These are phyloP conservation scores for Cyprinella venusta DNA, from an alignment of 2,797 vertebrate species.

Conservation along the genomic window DNA sequence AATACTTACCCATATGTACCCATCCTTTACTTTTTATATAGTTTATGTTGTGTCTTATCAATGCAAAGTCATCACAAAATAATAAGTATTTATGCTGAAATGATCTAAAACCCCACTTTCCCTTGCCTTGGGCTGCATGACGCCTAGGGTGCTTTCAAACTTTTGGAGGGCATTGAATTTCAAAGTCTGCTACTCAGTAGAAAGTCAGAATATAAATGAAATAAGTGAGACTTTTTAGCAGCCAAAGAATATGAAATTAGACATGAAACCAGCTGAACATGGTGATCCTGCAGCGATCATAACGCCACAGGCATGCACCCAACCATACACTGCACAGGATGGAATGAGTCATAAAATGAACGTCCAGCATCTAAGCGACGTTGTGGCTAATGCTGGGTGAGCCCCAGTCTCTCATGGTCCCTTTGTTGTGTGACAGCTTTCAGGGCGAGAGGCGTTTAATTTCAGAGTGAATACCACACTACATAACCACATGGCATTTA, in stretches of 20 bases:
- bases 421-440: constrained; percentile 86
- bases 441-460: constrained; percentile 89
- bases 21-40: neutral
- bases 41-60: neutral
- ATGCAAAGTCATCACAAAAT: neutral
- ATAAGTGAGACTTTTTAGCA: neutral
- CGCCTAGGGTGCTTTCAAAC: constrained; percentile 14
- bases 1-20: neutral
- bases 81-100: neutral
- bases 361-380: constrained; percentile 42
- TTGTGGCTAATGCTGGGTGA: constrained; percentile 55
- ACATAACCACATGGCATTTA: constrained; percentile 99
- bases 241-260: constrained; percentile 27
- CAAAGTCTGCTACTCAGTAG: constrained; percentile 8
- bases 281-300: constrained; percentile 54
- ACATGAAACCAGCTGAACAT: constrained; percentile 40
- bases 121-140: neutral
- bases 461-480: constrained; percentile 95
- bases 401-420: constrained; percentile 62
- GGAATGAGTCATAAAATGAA: constrained; percentile 37
- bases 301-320: constrained; percentile 46
- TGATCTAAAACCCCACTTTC: neutral
- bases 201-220: constrained; percentile 36
- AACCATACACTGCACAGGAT: constrained; percentile 20
- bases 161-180: constrained; percentile 5